Evolutionary conservation across 2,888 invertebrate species (phyloP), one percentile per base, ranked within the genome.

Genomic region (Cephus pulcher): DNA sequence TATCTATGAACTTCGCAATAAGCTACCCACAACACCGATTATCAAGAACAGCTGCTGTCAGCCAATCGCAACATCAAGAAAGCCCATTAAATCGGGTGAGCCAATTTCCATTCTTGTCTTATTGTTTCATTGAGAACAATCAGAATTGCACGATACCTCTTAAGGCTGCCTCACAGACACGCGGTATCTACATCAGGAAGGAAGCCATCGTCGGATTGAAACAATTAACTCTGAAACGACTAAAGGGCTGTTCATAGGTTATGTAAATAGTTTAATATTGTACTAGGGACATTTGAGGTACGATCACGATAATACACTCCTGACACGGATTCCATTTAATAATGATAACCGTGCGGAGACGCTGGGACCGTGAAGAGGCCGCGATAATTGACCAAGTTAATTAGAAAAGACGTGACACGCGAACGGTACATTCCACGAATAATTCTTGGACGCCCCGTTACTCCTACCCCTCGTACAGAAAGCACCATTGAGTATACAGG

Each of bases 21-120:
- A 91, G 79, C 82, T 91, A 35, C 88, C 91, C 9, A 91, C 90
- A 0, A 89, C 88, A 11, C 88, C 91, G 3, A 91, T 91, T 69
- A 91, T 91, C 75, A 91, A 91, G 77, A 87, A 86, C 11, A 77
- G n/a, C 73, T 32, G 74, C 73, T 78, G 34, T 40, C 68, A 75
- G 32, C 37, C 78, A 12, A 78, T 78, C 15, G 82, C 82, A 11
- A 78, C 83, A 12, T 76, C 80, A n/a, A 86, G 88, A 34, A 89
- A 85, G 75, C 85, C 90, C 23, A 86, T 90, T 30, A 91, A 91
- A 77, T 89, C 91, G 82, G 91, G 91, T 91, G 86, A 80, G 68
- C 15, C 35, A 76, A 74, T 76, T 56, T 56, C 2, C 56, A 56
- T 6, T 56, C 23, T 56, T 23, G 56, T 56, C 23, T 56, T 56